A percentile compares a stretch with the other conserved stretches of the same genome.
Evolutionary conservation across 2,797 vertebrate genomes (phyloP).

Genomic region (Sparidentex hasta): DNA sequence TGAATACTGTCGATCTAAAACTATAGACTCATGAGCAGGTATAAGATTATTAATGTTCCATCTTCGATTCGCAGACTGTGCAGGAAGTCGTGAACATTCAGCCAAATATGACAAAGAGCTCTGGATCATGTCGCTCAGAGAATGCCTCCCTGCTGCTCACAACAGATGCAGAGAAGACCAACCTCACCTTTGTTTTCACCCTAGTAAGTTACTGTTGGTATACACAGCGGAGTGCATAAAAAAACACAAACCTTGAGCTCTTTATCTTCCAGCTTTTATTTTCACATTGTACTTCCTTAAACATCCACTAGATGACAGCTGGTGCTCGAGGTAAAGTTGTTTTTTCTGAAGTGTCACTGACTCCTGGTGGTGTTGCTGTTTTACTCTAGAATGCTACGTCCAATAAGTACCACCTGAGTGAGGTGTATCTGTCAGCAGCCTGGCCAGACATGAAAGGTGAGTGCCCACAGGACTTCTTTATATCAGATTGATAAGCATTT

Average conservation of each 20-base stretch:
- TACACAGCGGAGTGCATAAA: background rate
- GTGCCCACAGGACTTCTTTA: constrained; percentile 24
- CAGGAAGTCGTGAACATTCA: constrained; percentile 86
- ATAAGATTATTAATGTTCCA: background rate
- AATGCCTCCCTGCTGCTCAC: constrained; percentile 80
- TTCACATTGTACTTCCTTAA: constrained; percentile 9
- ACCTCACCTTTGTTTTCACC: constrained; percentile 84
- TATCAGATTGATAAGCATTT: background rate
- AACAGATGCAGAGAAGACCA: constrained; percentile 72
- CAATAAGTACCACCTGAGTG: constrained; percentile 83
- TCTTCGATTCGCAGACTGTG: constrained; percentile 68
- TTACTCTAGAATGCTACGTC: constrained; percentile 82
- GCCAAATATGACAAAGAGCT: constrained; percentile 75
- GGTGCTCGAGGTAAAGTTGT: background rate
- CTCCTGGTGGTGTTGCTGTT: background rate
- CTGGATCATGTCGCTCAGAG: constrained; percentile 82
- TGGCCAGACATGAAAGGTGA: constrained; percentile 82
- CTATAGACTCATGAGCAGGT: background rate
- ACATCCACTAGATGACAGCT: constrained; percentile 66
- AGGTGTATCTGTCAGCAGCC: constrained; percentile 69
- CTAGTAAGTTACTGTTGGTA: constrained; percentile 78
- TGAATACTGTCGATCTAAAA: background rate
- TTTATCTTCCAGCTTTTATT: background rate
- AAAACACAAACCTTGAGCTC: too few species aligned
- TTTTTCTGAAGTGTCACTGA: background rate